phyloP scores from a whole-genome alignment of 2,797 vertebrate genomes.

The Lophius americanus region DNA sequence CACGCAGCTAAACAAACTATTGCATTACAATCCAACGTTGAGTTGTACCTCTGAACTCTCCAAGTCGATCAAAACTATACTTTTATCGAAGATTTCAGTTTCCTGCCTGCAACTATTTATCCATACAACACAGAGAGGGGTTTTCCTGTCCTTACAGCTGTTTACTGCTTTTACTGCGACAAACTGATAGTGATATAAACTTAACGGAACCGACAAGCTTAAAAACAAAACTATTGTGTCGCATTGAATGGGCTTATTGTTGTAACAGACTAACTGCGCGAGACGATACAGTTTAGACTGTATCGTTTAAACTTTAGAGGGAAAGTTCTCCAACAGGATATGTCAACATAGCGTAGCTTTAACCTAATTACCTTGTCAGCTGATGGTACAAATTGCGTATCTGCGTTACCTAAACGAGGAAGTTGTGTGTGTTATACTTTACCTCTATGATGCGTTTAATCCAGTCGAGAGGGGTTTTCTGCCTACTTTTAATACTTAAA shows the following conservation, averaged over 20 bases:
- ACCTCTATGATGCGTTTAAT: background rate
- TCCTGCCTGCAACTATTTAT: accelerated
- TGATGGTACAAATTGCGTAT: background rate
- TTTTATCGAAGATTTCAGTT: accelerated
- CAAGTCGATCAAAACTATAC: background rate
- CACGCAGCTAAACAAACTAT: background rate
- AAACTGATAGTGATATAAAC: background rate
- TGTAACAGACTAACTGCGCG: background rate
- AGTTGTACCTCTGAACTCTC: too few relatives aligned
- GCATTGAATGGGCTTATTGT: background rate
- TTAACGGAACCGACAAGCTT: background rate
- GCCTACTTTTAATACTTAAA: background rate
- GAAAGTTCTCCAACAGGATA: background rate
- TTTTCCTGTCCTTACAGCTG: conserved; percentile 29
- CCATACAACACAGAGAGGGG: background rate
- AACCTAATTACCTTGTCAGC: background rate
- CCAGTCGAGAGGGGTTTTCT: background rate
- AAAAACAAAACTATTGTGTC: background rate
- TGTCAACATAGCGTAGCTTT: background rate
- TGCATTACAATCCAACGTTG: too few relatives aligned
- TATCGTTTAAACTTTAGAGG: too few relatives aligned
- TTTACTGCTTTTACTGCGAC: background rate
- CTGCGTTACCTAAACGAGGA: accelerated
- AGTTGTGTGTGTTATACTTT: background rate
- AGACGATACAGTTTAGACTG: too few relatives aligned